phyloP scores from a whole-genome alignment of 2,888 invertebrate genomes.

The Athalia cordata region DNA sequence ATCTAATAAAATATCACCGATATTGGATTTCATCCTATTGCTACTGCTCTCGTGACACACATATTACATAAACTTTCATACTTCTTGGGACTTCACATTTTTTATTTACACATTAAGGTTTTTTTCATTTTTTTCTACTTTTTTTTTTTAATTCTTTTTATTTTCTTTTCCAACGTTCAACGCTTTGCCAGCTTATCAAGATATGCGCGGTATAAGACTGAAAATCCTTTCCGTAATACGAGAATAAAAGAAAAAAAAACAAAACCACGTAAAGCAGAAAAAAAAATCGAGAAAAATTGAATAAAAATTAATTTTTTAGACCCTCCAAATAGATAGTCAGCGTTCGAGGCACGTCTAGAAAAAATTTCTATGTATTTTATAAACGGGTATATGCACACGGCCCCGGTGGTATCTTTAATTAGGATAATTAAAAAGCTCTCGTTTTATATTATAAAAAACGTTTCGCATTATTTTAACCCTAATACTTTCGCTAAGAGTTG shows the following conservation, averaged over 20 bases:
- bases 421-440: constrained; percentile 7
- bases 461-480: constrained; percentile 22
- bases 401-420: constrained; percentile 8
- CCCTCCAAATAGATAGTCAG: too few relatives aligned
- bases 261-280: too few relatives aligned
- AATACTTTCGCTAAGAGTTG: background rate
- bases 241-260: too few relatives aligned
- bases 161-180: too few relatives aligned
- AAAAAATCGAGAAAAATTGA: too few relatives aligned
- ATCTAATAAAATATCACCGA: constrained; percentile 52
- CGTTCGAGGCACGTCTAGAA: too few relatives aligned
- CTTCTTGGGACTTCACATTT: background rate
- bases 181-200: too few relatives aligned
- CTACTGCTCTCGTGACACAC: constrained; percentile 34
- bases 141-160: too few relatives aligned
- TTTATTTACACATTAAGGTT: constrained; percentile 21
- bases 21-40: constrained; percentile 40
- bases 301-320: too few relatives aligned
- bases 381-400: background rate
- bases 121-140: background rate
- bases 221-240: too few relatives aligned
- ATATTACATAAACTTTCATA: background rate
- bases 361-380: too few relatives aligned
- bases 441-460: constrained; percentile 9
- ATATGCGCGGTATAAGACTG: too few relatives aligned